phyloP scores from a whole-genome alignment of 1,140 invertebrate genomes.

The Listronotus bonariensis region DNA sequence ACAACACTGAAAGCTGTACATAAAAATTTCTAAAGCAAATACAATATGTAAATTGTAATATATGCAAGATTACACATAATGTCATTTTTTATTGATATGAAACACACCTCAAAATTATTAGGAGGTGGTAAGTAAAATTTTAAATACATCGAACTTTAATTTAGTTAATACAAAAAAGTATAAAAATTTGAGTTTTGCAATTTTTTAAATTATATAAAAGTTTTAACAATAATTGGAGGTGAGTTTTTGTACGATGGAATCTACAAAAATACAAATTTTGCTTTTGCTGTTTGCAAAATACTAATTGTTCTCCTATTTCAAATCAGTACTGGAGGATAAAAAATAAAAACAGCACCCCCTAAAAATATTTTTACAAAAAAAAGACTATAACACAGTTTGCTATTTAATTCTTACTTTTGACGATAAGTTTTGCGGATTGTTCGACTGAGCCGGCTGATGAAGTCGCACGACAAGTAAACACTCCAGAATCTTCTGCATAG shows the following conservation, averaged over 20 bases:
- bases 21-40: constrained; percentile 6
- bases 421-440: constrained; percentile 89
- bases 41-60: neutral
- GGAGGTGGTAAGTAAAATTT: too few relatives aligned
- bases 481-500: constrained; percentile 91
- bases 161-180: neutral
- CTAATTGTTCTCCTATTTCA: neutral
- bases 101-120: neutral
- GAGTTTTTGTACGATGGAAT: neutral
- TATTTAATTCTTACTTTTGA: constrained; percentile 95
- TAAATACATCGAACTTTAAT: too few relatives aligned
- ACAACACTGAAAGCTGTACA: constrained; percentile 33
- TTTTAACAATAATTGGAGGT: neutral
- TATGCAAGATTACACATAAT: neutral
- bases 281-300: neutral
- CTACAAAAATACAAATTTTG: too few relatives aligned
- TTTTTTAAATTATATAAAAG: neutral
- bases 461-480: constrained; percentile 88
- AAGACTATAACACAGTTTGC: constrained; percentile 22
- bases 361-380: constrained; percentile 23
- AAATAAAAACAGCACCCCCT: constrained; percentile 31
- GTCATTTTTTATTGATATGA: neutral
- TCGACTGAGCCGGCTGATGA: constrained; percentile 90
- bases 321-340: constrained; percentile 5
- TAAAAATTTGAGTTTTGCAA: neutral